Evolutionary conservation across 2,888 invertebrate genomes (phyloP), one percentile per base, ranked within the genome.

Genomic region (Girardia tigrina): DNA sequence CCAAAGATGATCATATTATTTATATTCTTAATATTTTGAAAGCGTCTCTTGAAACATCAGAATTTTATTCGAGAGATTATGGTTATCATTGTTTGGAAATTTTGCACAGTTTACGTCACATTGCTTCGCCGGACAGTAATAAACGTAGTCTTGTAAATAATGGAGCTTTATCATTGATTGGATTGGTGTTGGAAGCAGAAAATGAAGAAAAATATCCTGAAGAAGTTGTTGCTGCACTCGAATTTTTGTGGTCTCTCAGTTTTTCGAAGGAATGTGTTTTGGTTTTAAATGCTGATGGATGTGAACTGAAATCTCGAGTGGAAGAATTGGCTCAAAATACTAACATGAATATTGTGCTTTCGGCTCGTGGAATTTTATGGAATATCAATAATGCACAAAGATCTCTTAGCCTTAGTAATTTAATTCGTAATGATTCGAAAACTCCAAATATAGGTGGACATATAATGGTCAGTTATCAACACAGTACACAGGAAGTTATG

Each of bases 391-490:
- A 74, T 23, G 71, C 71, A 2, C 4, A 71, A 28, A 4, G 14
- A 4, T 71, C 71, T 8, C 28, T 28, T 2, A 71, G 71, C 27
- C 42, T 42, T 70, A 74, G 20, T 23, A 70, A 75, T 23, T 74
- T 29, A 20, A 23, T 73, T 6, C 12, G 28, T 1, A 36, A 29
- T 8, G 56, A 70, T 27, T 70, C 74, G 1, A 26, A 42, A 20
- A 36, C 28, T n/a, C 23, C 23, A 12, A 72, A 28, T 23, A 6
- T 26, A 2, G 26, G 27, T 23, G 76, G 75, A 4, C 82, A 82
- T 71, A 79, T 82, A 23, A 82, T 82, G 81, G 80, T 82, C 69
- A 82, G 81, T 76, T 82, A 82, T 78, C 81, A 82, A 74, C 82
- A 82, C 81, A 80, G 80, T 73, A 80, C 80, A 12, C 81, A 82